Evolutionary conservation across 1,140 invertebrate species (phyloP), one percentile per base, ranked within the genome.

Genomic region (Spodoptera litura): DNA sequence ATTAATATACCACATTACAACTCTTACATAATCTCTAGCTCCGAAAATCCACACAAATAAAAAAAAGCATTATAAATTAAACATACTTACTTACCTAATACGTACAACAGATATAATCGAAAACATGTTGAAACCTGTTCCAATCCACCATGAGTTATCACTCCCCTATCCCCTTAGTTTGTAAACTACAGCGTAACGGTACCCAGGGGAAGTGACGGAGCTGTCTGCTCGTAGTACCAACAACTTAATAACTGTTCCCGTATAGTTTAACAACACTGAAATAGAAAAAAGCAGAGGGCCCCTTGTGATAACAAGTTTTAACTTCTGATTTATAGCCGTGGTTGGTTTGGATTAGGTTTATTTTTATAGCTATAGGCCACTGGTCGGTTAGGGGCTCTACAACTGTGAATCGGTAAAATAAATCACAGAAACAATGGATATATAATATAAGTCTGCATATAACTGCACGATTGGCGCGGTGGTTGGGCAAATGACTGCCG

Each of bases 161-260:
- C 27, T 27, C 20, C 66, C 49, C 66, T 53, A 31, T 49, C n/a
- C 25, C 12, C 49, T 12, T 31, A 53, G 66, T 52, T 70, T 70
- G 44, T 70, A 53, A 70, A 70, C 66, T 70, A 31, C 6, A 51
- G 38, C 25, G 15, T 70, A 70, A 70, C 66, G 66, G 52, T 70
- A 53, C 66, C 66, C 49, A 27, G 6, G 66, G 66, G 66, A 20
- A 52, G 13, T 49, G 49, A 70, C 66, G 49, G 49, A 10, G 38
- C 38, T 44, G 66, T 49, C 61, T 64, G 61, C 20, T 64, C 61
- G 49, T 31, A 20, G 49, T 27, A 31, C 10, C 44, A 70, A 70
- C 66, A 52, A 70, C 66, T 53, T 31, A 70, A 70, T 70, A 70
- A 70, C 66, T 53, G 49, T 52, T 66, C 38, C 38, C 38, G 38